phyloP scores from a whole-genome alignment of 2,888 invertebrate genomes.

The Hermodice carunculata region DNA sequence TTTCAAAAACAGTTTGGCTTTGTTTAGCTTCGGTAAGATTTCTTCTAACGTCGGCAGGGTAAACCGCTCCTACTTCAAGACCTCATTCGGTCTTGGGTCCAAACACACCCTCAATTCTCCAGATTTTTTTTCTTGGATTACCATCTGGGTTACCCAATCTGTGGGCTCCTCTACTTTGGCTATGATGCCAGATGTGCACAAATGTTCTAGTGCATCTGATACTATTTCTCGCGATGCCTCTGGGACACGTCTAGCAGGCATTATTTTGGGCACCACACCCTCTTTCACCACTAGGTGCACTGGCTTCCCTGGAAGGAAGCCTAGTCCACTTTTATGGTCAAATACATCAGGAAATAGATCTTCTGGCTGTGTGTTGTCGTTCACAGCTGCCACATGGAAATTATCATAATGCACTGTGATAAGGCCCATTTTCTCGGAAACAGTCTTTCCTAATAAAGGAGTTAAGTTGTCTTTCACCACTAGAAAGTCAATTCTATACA shows the following conservation, averaged over 20 bases:
- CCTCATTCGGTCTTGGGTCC: slow-evolving; percentile 35
- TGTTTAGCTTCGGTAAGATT: slow-evolving; percentile 22
- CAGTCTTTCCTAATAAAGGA: too few relatives aligned
- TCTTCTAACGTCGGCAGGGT: slow-evolving; percentile 32
- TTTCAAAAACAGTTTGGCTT: slow-evolving; percentile 28
- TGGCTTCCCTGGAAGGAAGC: too few relatives aligned
- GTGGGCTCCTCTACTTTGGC: neutral
- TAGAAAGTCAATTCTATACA: too few relatives aligned
- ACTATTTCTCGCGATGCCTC: neutral
- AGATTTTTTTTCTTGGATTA: neutral
- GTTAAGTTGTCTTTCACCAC: too few relatives aligned
- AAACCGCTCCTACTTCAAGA: slow-evolving; percentile 21
- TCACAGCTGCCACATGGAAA: too few relatives aligned
- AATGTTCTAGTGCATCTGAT: neutral
- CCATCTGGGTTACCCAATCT: neutral
- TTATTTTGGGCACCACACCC: neutral
- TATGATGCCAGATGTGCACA: neutral
- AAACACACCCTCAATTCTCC: slow-evolving; percentile 37
- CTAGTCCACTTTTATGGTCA: too few relatives aligned
- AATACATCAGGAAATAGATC: too few relatives aligned
- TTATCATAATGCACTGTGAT: too few relatives aligned
- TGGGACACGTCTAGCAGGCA: neutral
- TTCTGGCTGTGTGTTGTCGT: too few relatives aligned
- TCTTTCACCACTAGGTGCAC: too few relatives aligned
- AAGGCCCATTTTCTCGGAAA: too few relatives aligned